phyloP scores from a whole-genome alignment of 2,113 vertebrate genomes.

The Orycteropus afer region DNA sequence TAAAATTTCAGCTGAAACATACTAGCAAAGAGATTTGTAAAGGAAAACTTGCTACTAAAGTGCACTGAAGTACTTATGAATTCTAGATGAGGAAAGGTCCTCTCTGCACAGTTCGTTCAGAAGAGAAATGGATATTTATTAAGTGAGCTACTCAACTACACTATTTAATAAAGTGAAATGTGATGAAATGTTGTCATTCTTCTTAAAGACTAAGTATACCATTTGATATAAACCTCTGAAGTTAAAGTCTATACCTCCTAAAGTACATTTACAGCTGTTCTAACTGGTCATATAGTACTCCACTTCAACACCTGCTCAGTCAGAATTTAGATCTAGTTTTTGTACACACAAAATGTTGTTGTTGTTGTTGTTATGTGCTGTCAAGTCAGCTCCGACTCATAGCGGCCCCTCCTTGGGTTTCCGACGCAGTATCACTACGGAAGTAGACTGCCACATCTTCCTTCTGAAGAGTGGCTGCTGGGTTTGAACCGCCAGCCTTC shows the following conservation, averaged over 20 bases:
- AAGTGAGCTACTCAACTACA: neutral
- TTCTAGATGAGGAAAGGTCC: neutral
- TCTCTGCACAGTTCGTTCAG: neutral
- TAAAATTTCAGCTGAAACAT: slow-evolving; percentile 77
- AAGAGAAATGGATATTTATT: neutral
- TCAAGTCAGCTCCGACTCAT: no score
- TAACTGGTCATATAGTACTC: neutral
- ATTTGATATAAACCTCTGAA: neutral
- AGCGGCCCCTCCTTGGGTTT: no score
- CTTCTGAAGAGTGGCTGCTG: no score
- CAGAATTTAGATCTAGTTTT: neutral
- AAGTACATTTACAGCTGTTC: neutral
- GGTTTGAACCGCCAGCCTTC: no score
- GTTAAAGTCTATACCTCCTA: neutral
- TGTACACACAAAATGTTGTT: slow-evolving; percentile 10
- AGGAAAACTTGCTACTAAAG: neutral
- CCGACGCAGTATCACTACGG: no score
- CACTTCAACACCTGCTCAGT: neutral
- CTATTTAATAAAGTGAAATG: neutral
- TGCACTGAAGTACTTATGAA: neutral
- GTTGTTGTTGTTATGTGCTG: no score
- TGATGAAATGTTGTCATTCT: neutral
- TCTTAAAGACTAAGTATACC: slow-evolving; percentile 11
- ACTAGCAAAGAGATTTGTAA: slow-evolving; percentile 64
- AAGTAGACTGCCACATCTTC: no score